These are phyloP conservation scores for Lymantria dispar DNA, from an alignment of 2,888 invertebrate species.

Conservation along the genomic window DNA sequence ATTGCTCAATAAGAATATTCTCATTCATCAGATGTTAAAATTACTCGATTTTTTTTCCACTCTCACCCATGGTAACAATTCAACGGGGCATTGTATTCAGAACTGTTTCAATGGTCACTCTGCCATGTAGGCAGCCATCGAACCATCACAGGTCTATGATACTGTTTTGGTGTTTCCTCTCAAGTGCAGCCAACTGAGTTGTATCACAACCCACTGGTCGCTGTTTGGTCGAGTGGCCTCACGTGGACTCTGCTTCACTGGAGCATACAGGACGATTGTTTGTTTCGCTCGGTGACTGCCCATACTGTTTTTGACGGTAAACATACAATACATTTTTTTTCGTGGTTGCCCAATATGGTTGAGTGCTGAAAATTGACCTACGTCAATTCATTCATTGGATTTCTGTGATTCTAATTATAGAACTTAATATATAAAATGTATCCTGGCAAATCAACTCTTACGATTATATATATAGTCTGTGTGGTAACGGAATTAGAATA, in stretches of 20 bases:
- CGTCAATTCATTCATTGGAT: not conserved
- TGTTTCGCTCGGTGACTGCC: constrained; percentile 31
- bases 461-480: no score
- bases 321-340: constrained; percentile 9
- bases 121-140: constrained; percentile 3
- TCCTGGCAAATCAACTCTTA: no score
- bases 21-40: no score
- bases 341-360: constrained; percentile 4
- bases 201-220: constrained; percentile 24
- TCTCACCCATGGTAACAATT: not conserved
- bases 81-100: not conserved
- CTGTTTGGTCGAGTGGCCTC: constrained; percentile 29
- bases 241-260: constrained; percentile 55
- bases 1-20: no score
- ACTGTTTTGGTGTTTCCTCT: constrained; percentile 14
- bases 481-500: no score
- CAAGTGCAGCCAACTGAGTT: constrained; percentile 24
- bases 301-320: constrained; percentile 11
- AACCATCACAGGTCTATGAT: constrained; percentile 8
- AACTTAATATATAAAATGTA: no score
- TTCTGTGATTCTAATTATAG: not conserved
- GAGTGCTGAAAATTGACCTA: constrained; percentile 9
- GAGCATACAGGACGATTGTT: constrained; percentile 44
- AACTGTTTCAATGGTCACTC: constrained; percentile 5
- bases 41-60: not conserved